phyloP scores from a whole-genome alignment of 2,113 vertebrate genomes.

The Recurvirostra avosetta region DNA sequence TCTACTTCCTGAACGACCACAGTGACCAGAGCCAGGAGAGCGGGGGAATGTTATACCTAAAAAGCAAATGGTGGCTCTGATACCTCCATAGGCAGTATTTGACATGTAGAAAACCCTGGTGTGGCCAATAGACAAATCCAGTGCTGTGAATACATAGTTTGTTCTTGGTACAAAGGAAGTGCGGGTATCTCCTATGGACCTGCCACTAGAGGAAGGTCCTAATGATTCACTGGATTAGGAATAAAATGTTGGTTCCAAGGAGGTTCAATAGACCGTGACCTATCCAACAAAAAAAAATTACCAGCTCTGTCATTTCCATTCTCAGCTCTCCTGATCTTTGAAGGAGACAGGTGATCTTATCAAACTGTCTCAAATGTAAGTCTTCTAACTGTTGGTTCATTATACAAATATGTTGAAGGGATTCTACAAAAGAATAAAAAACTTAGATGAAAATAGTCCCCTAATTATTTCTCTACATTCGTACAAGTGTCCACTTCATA shows the following conservation, averaged over 20 bases:
- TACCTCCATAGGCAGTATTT: neutral
- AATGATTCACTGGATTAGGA: neutral
- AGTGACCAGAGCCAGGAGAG: neutral
- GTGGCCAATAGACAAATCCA: neutral
- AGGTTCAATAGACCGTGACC: neutral
- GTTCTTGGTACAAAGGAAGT: neutral
- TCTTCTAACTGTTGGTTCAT: neutral
- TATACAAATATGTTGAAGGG: neutral
- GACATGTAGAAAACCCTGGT: neutral
- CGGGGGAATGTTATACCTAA: neutral
- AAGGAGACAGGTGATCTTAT: neutral
- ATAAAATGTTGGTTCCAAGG: neutral
- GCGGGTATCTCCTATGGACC: neutral
- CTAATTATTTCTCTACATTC: neutral
- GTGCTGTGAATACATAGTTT: neutral
- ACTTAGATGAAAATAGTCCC: neutral
- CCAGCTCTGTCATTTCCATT: neutral
- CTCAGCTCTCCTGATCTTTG: neutral
- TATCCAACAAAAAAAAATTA: neutral
- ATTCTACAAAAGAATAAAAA: neutral
- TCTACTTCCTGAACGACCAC: neutral
- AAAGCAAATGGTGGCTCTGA: neutral
- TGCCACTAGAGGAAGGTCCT: neutral
- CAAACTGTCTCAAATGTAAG: neutral
- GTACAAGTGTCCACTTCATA: neutral